phyloP scores from a whole-genome alignment of 2,113 vertebrate genomes.

The Syngnathoides biaculeatus region DNA sequence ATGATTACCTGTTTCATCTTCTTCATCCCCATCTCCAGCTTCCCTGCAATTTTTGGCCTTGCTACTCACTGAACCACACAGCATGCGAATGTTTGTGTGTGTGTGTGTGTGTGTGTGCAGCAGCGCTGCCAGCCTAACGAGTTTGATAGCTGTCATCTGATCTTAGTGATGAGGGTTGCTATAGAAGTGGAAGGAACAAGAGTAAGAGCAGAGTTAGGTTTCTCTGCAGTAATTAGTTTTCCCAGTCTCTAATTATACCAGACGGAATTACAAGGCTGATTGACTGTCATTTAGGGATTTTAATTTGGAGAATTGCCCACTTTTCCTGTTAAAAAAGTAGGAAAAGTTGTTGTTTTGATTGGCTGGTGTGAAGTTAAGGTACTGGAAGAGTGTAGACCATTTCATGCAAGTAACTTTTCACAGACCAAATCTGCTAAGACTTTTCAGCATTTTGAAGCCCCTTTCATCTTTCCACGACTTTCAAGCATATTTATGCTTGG shows the following conservation, averaged over 20 bases:
- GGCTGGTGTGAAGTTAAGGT: constrained; percentile 50
- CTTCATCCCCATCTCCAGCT: constrained; percentile 51
- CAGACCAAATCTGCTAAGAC: constrained; percentile 1
- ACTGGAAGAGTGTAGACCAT: constrained; percentile 23
- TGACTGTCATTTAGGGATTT: constrained; percentile 83
- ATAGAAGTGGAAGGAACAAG: constrained; percentile 68
- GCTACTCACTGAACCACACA: constrained; percentile 54
- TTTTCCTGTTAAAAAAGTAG: constrained; percentile 54
- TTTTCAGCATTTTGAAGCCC: background rate
- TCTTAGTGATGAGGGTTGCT: constrained; percentile 76
- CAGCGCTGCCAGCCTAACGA: constrained; percentile 55
- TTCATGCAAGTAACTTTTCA: constrained; percentile 34
- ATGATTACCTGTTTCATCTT: constrained; percentile 66
- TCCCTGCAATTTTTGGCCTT: constrained; percentile 39
- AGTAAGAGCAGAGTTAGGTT: constrained; percentile 77
- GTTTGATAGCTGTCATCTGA: constrained; percentile 80
- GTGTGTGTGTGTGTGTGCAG: constrained; percentile 1
- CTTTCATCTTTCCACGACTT: background rate
- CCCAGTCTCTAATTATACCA: constrained; percentile 82
- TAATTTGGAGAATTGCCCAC: constrained; percentile 70
- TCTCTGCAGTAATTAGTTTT: constrained; percentile 85
- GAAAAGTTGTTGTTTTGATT: constrained; percentile 65
- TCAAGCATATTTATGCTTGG: background rate
- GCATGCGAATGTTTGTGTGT: constrained; percentile 6
- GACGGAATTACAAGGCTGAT: constrained; percentile 81